Evolutionary conservation across 2,888 invertebrate genomes (phyloP).

Genomic region (Tinea pellionella): DNA sequence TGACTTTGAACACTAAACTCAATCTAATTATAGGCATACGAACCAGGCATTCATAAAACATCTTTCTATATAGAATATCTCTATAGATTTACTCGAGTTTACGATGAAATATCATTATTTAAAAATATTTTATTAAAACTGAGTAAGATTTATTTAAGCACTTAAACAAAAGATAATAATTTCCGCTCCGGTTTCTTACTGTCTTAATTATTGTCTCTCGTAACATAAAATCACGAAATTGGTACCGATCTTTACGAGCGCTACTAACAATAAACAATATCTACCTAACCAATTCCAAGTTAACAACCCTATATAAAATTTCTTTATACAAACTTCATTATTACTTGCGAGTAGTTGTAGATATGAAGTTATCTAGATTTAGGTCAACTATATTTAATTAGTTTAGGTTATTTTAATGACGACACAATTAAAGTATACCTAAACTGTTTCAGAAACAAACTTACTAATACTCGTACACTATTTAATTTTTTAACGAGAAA

Average conservation of each 20-base stretch:
- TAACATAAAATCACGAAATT: background rate
- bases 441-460: too few relatives aligned
- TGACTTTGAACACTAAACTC: too few relatives aligned
- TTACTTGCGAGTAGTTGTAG: background rate
- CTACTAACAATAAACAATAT: constrained; percentile 6
- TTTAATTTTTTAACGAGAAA: too few relatives aligned
- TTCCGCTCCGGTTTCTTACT: background rate
- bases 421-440: background rate
- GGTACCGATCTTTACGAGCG: background rate
- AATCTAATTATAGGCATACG: too few relatives aligned
- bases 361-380: background rate
- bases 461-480: too few relatives aligned
- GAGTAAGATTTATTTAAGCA: too few relatives aligned
- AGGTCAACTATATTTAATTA: background rate
- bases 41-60: too few relatives aligned
- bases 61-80: too few relatives aligned
- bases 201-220: background rate
- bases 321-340: background rate
- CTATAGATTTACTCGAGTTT: too few relatives aligned
- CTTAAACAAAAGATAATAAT: background rate
- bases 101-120: too few relatives aligned
- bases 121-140: too few relatives aligned
- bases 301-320: background rate
- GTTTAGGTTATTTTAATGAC: background rate
- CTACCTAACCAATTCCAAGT: background rate